Evolutionary conservation across 2,797 vertebrate species (phyloP), one percentile per base, ranked within the genome.

Genomic region (Sebastes itinus): DNA sequence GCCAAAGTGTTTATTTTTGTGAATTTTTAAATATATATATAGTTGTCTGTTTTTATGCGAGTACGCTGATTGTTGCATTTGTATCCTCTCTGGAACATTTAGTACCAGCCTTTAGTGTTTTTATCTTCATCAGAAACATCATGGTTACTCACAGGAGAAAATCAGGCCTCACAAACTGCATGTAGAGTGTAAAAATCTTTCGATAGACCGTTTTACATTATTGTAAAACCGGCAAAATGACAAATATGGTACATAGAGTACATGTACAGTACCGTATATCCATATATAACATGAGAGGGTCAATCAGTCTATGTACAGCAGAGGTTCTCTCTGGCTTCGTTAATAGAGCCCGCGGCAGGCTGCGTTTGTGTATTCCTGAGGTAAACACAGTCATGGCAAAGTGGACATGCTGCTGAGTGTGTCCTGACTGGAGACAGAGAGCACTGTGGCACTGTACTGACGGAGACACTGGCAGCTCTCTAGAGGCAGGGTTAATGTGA

Each of bases 361-460:
- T 86, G 88, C 66, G 77, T 87, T 91, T 91, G 92, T 92, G 88
- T 93, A 94, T 81, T 77, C 22, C 79, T 86, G 85, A 89, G 80
- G 89, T 95, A 95, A 96, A 95, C 92, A 94, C 84, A 90, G 91
- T 94, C 91, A 88, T 80, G 92, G 86, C 90, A 89, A 88, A 90
- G 94, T 91, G 87, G 88, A 88, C 86, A 49, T 79, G 83, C 87
- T 84, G 88, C 88, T 85, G 85, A 92, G 92, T 94, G 92, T 92
- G 92, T 94, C 90, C 92, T 93, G 92, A 93, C 86, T 90, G 84
- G 78, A 92, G 89, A 93, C 93, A 92, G 83, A 87, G 69, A 90
- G 87, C 81, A 70, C 87, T 75, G 81, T 91, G 92, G 82, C 90
- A 90, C 89, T 83, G 82, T 80, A 86, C 84, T 80, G 84, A 80